Base-by-base conservation (phyloP, 2,797 vertebrate species). In the Phalloptychus januarius region DNA sequence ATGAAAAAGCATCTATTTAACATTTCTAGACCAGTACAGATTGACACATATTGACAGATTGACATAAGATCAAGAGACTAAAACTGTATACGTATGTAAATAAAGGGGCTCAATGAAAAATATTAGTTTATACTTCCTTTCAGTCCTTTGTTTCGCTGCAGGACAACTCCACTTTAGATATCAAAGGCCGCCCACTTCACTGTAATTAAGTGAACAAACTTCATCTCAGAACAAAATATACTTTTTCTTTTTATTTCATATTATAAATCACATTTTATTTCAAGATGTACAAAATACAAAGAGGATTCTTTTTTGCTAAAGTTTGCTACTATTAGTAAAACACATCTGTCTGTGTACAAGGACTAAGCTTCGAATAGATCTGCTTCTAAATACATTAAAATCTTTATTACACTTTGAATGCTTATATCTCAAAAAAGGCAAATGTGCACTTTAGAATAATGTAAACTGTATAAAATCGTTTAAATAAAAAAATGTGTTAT, bases 181-280 rank as follows among this genome's bases (percentile, higher is more conserved):
- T 31, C 31, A 31, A 61, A 15, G 12, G n/a, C 56, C 13, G 4
- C 54, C n/a, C 25, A 58, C 16, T 33, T 67, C 12, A 40, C 20
- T 12, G 20, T 11, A 20, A 23, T 38, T 31, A 38, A 38, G 20
- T 67, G 36, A 67, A 67, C 23, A 67, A 67, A 69, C 31, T 15
- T 48, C 20, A 2, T 40, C 38, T 69, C 65, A 69, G 42, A n/a
- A n/a, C n/a, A 42, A 69, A 67, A 67, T 38, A 8, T 33, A 7
- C 18, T 5, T 72, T 54, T 36, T 40, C 15, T 33, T 69, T 84
- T 90, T 78, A 75, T 81, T 87, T 4, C 58, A 77, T 79, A 80
- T 56, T 61, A 77, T 76, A 87, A 85, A 88, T 31, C n/a, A 74
- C 3, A 42, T 42, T 65, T 50, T n/a, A 48, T 48, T 63, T 15